A percentile compares a stretch with the other conserved stretches of the same genome.
phyloP scores from a whole-genome alignment of 2,797 vertebrate genomes.

The Anisognathus igniventris region DNA sequence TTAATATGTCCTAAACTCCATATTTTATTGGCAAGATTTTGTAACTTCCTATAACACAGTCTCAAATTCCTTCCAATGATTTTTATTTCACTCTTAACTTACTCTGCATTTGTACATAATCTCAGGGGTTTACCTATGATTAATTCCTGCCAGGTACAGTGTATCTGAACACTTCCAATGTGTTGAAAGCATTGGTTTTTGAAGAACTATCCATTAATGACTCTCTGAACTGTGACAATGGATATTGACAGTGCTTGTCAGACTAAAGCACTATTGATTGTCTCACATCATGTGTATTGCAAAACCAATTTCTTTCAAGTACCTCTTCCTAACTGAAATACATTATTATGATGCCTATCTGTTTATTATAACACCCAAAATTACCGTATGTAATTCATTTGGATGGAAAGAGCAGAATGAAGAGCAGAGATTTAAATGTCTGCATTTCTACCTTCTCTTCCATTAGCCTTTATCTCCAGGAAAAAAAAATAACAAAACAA shows the following conservation, averaged over 20 bases:
- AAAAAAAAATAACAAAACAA: not conserved
- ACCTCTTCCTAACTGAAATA: slow-evolving; percentile 83
- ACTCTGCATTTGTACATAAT: slow-evolving; percentile 46
- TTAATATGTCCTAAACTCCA: not conserved
- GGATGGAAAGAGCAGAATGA: slow-evolving; percentile 30
- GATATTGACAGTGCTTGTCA: slow-evolving; percentile 84
- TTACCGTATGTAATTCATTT: slow-evolving; percentile 60
- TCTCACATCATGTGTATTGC: slow-evolving; percentile 85
- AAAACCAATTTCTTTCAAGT: slow-evolving; percentile 88
- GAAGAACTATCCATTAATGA: slow-evolving; percentile 83
- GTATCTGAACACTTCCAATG: slow-evolving; percentile 68
- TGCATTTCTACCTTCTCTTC: not conserved
- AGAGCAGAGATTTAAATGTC: not conserved
- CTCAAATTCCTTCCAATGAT: not conserved
- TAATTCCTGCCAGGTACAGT: slow-evolving; percentile 74
- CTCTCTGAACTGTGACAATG: slow-evolving; percentile 83
- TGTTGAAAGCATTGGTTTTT: slow-evolving; percentile 75
- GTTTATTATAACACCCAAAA: slow-evolving; percentile 73
- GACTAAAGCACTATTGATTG: slow-evolving; percentile 86
- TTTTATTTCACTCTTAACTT: slow-evolving; percentile 56
- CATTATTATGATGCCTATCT: slow-evolving; percentile 75
- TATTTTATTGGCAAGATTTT: not conserved
- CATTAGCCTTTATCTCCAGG: not conserved
- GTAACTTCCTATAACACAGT: not conserved
- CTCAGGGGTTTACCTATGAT: slow-evolving; percentile 72